Conservation (phyloP, 2,113 vertebrate genomes). For the Gymnarchus niloticus region DNA sequence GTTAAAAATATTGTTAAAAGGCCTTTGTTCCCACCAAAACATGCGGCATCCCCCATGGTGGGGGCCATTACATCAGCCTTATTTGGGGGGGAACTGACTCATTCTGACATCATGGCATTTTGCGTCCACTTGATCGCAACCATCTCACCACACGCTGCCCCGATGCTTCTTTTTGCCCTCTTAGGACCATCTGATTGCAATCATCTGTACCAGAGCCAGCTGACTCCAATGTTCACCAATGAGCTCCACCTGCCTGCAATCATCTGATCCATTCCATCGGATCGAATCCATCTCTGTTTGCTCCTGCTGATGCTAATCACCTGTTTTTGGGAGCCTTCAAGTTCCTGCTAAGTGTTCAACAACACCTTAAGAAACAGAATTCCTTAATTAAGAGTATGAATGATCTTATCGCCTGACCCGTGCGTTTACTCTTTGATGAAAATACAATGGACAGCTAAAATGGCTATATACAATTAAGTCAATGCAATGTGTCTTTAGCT, state of each 20-base stretch:
- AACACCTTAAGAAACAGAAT: background rate
- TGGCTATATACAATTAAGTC: background rate
- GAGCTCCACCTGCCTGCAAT: constrained; percentile 66
- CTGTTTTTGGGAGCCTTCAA: constrained; percentile 58
- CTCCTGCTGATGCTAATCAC: constrained; percentile 64
- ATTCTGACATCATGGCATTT: constrained; percentile 65
- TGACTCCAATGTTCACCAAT: constrained; percentile 58
- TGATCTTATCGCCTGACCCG: background rate
- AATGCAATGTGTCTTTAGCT: constrained; percentile 1
- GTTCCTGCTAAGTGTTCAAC: constrained; percentile 45
- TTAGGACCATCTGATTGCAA: constrained; percentile 68
- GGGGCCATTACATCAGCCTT: constrained; percentile 56
- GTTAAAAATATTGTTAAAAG: constrained; percentile 15
- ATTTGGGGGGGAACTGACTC: constrained; percentile 54
- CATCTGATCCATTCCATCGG: constrained; percentile 46
- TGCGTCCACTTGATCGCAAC: constrained; percentile 56
- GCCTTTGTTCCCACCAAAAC: constrained; percentile 24
- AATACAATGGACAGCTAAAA: background rate
- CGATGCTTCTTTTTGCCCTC: constrained; percentile 64
- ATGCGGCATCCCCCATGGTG: constrained; percentile 14
- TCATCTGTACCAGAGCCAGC: constrained; percentile 64
- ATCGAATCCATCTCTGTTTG: constrained; percentile 53
- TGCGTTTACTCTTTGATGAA: background rate
- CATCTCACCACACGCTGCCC: constrained; percentile 50
- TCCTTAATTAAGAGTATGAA: background rate